A percentile compares a stretch with the other conserved stretches of the same genome.
Evolutionary conservation across 2,113 vertebrate genomes (phyloP).

Genomic region (Pampusana beccarii): DNA sequence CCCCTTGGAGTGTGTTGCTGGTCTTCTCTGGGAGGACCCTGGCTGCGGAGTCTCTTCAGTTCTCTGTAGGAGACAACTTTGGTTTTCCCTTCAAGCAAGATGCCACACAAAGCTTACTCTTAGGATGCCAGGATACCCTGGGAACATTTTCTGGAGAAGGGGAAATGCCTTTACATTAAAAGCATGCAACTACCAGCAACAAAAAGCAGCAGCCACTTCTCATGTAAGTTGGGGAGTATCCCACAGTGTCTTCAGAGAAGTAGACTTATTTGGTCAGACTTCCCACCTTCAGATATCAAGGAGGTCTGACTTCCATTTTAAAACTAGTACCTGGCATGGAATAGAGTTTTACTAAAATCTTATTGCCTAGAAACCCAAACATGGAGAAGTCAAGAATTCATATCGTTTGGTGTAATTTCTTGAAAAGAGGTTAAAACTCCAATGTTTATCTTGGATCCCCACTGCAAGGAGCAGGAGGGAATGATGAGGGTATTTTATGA

Average conservation of each 20-base stretch:
- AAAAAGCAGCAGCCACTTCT: neutral
- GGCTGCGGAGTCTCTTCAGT: neutral
- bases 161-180: neutral
- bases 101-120: neutral
- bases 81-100: neutral
- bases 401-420: slow-evolving; percentile 3
- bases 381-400: slow-evolving; percentile 31
- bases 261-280: slow-evolving; percentile 46
- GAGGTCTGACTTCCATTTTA: slow-evolving; percentile 59
- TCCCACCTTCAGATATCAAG: slow-evolving; percentile 12
- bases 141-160: neutral
- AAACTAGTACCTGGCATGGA: slow-evolving; percentile 21
- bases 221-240: neutral
- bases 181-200: neutral
- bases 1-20: neutral
- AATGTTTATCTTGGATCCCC: slow-evolving; percentile 50
- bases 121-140: neutral
- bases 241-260: neutral
- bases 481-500: neutral
- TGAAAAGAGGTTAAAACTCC: slow-evolving; percentile 49
- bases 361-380: slow-evolving; percentile 59
- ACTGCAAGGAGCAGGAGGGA: neutral
- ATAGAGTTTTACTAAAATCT: neutral
- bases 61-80: neutral
- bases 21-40: neutral